These are phyloP conservation scores for Mycalesis mineus DNA, from an alignment of 2,888 invertebrate species.

Conservation along the genomic window DNA sequence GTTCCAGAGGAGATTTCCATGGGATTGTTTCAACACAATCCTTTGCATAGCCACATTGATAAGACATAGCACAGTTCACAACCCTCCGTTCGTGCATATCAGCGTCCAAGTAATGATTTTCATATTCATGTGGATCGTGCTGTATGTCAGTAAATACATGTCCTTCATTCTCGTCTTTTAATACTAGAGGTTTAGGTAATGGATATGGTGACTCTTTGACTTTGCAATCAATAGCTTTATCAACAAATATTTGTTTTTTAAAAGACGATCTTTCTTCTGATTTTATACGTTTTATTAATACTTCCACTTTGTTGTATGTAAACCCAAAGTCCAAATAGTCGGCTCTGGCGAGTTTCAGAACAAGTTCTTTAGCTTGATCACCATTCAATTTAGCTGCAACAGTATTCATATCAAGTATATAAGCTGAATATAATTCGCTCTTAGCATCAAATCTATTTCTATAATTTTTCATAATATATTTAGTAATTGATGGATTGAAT, in stretches of 20 bases:
- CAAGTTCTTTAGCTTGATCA: slow-evolving; percentile 45
- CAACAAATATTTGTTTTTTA: slow-evolving; percentile 47
- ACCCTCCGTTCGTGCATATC: background rate
- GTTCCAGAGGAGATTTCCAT: slow-evolving; percentile 41
- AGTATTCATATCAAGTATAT: slow-evolving; percentile 43
- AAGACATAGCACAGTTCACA: background rate
- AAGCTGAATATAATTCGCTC: slow-evolving; percentile 45
- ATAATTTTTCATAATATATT: slow-evolving; percentile 42
- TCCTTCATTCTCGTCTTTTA: slow-evolving; percentile 26
- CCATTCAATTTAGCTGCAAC: slow-evolving; percentile 40
- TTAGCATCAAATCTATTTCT: slow-evolving; percentile 44
- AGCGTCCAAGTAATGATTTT: background rate
- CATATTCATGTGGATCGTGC: slow-evolving; percentile 24
- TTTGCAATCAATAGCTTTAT: slow-evolving; percentile 39
- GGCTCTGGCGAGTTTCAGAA: slow-evolving; percentile 44
- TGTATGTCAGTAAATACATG: slow-evolving; percentile 39
- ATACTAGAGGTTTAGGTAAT: slow-evolving; percentile 27
- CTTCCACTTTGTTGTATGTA: slow-evolving; percentile 46
- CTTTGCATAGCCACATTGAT: background rate
- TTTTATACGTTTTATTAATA: slow-evolving; percentile 44
- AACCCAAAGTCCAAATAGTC: slow-evolving; percentile 45
- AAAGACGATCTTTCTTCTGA: slow-evolving; percentile 38
- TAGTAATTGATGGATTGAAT: slow-evolving; percentile 39
- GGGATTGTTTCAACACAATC: background rate
- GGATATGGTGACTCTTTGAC: slow-evolving; percentile 43